These are phyloP conservation scores for Sebastes hubbsi DNA, from an alignment of 2,797 vertebrate genomes.

Conservation along the genomic window DNA sequence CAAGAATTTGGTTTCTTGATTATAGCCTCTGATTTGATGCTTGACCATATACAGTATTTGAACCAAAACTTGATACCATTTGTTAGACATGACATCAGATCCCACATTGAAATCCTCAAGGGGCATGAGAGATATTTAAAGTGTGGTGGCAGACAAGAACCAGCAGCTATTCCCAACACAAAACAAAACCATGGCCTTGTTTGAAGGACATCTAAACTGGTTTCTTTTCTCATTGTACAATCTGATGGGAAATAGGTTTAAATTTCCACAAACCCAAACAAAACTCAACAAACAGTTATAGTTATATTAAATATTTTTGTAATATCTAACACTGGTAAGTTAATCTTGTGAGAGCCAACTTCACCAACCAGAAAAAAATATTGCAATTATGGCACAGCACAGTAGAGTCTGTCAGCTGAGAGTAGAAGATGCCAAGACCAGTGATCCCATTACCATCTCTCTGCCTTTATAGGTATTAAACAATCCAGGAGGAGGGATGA, in stretches of 20 bases:
- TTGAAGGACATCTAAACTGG: not conserved
- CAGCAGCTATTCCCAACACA: not conserved
- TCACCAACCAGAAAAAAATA: constrained; percentile 14
- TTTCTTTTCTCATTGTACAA: not conserved
- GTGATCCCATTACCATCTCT: constrained; percentile 20
- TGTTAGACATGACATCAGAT: not conserved
- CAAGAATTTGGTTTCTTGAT: not conserved
- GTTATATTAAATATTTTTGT: not conserved
- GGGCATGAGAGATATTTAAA: not conserved
- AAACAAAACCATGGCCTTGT: not conserved
- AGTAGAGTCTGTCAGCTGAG: constrained; percentile 35
- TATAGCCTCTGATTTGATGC: not conserved
- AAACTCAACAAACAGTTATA: not conserved
- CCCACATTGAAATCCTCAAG: not conserved
- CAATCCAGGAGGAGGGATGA: constrained; percentile 3
- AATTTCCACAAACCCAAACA: not conserved
- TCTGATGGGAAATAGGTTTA: not conserved
- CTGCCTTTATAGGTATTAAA: constrained; percentile 34
- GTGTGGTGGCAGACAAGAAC: not conserved
- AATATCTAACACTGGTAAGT: not conserved
- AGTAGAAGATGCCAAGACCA: constrained; percentile 13
- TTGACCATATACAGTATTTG: not conserved
- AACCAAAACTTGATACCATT: not conserved
- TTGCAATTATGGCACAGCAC: constrained; percentile 26
- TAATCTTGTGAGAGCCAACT: not conserved